Base-by-base conservation (phyloP, 2,113 vertebrate genomes). In the Xenus cinereus region DNA sequence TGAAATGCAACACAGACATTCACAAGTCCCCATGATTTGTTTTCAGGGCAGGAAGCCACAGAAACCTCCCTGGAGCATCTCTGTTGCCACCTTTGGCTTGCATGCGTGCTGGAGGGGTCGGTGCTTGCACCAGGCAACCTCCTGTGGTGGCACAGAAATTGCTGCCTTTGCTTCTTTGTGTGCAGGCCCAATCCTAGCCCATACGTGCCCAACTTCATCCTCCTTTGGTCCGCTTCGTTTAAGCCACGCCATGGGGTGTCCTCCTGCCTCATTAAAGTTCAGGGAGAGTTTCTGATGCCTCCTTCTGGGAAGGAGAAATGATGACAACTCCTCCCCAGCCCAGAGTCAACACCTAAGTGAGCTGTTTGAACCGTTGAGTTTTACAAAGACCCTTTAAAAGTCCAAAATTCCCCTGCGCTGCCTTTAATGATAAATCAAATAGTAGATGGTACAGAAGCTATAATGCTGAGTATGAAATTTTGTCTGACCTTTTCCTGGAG, bases 171-270 rank as follows among this genome's bases (percentile, higher is more conserved):
- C 35, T 32, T 26, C 22, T 26, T 54, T 54, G 21, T 30, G 12
- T 14, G 12, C 28, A 27, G n/a, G 4, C 24, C 30, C n/a, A 35
- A 7, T 5, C 37, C 33, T 12, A 57, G 57, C 33, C 16, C 27
- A n/a, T 23, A 14, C 7, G 2, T 27, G 48, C 24, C 78, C 32
- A 30, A 0, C 27, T 67, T 50, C 23, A 27, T 6, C 14, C 6
- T 24, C n/a, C 22, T 62, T 37, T 13, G 17, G 33, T 68, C 23
- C 56, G 53, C 30, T 26, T 48, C 5, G 32, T 75, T 71, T 72
- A 23, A 66, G 56, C 27, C 63, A 48, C 0, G 3, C 41, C 41
- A 24, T 0, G 0, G 20, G 19, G 8, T 43, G 7, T 54, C 22
- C 20, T 77, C 22, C 45, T 27, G 30, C 9, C 54, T 28, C 50